These are phyloP conservation scores for Hippocampus comes DNA, from an alignment of 2,113 vertebrate species.

Conservation along the genomic window DNA sequence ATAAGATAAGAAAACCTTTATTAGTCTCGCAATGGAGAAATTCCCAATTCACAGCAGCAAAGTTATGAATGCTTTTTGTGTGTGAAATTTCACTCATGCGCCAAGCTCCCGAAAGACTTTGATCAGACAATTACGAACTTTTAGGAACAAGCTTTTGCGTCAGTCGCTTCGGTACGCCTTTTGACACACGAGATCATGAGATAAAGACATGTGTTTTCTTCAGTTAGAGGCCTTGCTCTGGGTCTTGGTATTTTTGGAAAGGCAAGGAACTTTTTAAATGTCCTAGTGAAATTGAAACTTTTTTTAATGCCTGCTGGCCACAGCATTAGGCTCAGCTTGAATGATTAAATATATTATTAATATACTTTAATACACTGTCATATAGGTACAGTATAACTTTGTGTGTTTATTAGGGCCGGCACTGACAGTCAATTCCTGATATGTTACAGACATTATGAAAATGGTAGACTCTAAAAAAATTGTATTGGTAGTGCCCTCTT, in stretches of 20 bases:
- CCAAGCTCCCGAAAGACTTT: neutral
- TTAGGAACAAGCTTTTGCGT: slow-evolving; percentile 1
- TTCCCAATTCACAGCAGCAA: too few relatives aligned
- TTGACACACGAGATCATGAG: neutral
- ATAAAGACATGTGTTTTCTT: neutral
- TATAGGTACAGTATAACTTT: neutral
- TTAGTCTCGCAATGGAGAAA: too few relatives aligned
- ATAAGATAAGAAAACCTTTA: too few relatives aligned
- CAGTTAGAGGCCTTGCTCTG: neutral
- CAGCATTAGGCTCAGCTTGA: neutral
- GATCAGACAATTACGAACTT: slow-evolving; percentile 3
- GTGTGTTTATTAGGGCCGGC: neutral
- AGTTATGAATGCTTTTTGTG: too few relatives aligned
- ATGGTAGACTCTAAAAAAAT: too few relatives aligned
- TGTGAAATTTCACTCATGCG: neutral
- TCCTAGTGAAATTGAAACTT: neutral
- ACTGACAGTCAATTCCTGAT: neutral
- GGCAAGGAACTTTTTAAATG: neutral
- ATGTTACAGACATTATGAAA: neutral
- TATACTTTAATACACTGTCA: too few relatives aligned
- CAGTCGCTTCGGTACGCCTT: neutral
- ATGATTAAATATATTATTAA: neutral
- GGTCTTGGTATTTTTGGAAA: neutral
- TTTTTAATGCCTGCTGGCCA: neutral
- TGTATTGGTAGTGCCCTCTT: too few relatives aligned